Base-by-base conservation (phyloP, 2,797 vertebrate species). In the Rhinella marina region DNA sequence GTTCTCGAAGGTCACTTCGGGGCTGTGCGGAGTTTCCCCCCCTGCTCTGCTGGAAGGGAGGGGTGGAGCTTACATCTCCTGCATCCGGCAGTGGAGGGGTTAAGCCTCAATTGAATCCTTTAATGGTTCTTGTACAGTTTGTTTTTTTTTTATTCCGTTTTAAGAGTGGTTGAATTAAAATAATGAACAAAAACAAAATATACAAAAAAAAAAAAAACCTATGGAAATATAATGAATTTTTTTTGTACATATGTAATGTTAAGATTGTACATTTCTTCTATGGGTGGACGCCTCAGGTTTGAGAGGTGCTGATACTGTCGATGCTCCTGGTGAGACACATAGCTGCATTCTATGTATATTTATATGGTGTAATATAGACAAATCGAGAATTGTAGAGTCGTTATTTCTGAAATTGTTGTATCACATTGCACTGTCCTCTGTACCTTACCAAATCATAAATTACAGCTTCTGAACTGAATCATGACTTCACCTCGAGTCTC, bases 111-210 rank as follows among this genome's bases (percentile, higher is more conserved):
- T 92, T 92, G 94, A 95, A 95, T 96, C 95, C 94, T 96, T 96
- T 95, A 95, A 96, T 94, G 95, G 93, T 95, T 94, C 95, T 94
- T 96, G 96, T 96, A 97, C 96, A 97, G 96, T 96, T 97, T 95
- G 94, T 96, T 96, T 96, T 96, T 96, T 95, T 77, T 82, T 83
- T 83, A 93, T 96, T 95, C 92, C 92, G 93, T 94, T 78, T 85
- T 59, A 56, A 72, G 61, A 23, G 82, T 84, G 94, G 93, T 93
- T 92, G 93, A 95, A 94, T 94, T 94, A 93, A 94, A 93, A 85
- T 76, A 85, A 88, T 66, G 93, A 82, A 78, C 81, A 62, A 79
- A 41, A 86, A 75, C 27, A 62, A 81, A 79, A 81, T 32, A 41
- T 32, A 14, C 27, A 81, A 10, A 88, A 77, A 81, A 78, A 76